Base-by-base conservation (phyloP, 2,113 vertebrate species). In the Otis tarda region DNA sequence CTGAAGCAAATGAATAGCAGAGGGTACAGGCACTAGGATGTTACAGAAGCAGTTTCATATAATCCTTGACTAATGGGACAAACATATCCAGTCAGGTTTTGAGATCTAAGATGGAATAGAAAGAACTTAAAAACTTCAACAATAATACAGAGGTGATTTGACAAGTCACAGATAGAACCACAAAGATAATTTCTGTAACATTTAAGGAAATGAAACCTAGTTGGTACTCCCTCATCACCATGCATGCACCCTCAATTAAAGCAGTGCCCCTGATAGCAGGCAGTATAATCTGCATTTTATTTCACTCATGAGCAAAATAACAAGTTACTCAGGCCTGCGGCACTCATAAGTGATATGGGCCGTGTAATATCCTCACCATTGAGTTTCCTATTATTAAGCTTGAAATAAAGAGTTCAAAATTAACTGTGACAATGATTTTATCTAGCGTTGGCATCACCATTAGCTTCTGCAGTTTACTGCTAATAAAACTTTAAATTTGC, bases 361-460 rank as follows among this genome's bases (percentile, higher is more conserved):
- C 98, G 97, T 98, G 98, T 98, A 98, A 98, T 98, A 98, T 98
- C 98, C 98, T 98, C 98, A 98, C 98, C 98, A 97, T 97, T 98
- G 98, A 98, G 98, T 98, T 98, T 98, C 98, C 98, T 98, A 98
- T 98, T 98, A 98, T 98, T 98, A 98, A 98, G 98, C 97, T 98
- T 98, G 98, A 98, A 98, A 98, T 98, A 98, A 98, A 98, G 98
- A 98, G 98, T 98, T 98, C 98, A 98, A 96, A 98, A 98, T 98
- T 98, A 98, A 98, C 98, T 98, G 98, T 98, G 98, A 98, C 98
- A 98, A 98, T 98, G 98, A 98, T 98, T 98, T 98, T 98, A 98
- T 98, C 97, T 98, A 97, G 97, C 37, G 83, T 97, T 97, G 98
- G 98, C 97, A 98, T 98, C 97, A 93, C 98, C 97, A 98, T 98